phyloP scores from a whole-genome alignment of 2,113 vertebrate species.

The Synodontis membranacea region DNA sequence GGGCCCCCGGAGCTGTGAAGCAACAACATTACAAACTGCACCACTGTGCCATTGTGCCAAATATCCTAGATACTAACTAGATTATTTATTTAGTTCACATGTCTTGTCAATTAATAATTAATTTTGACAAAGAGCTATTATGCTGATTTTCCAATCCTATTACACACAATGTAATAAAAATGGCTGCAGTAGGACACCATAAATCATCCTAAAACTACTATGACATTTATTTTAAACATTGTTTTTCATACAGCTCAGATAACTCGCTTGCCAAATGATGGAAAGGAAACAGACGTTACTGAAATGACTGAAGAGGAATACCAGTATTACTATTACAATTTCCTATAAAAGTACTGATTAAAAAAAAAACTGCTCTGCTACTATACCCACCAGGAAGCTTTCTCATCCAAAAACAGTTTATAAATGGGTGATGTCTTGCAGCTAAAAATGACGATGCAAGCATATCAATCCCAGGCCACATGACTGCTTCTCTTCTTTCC shows the following conservation, averaged over 20 bases:
- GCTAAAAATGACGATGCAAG: constrained; percentile 35
- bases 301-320: background rate
- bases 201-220: background rate
- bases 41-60: background rate
- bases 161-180: background rate
- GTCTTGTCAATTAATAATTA: background rate
- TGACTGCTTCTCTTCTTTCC: constrained; percentile 52
- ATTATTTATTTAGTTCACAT: background rate
- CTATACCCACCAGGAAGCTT: background rate
- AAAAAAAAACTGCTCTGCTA: background rate
- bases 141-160: background rate
- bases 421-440: constrained; percentile 1
- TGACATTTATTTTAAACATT: background rate
- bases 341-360: background rate
- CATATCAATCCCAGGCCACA: constrained; percentile 65
- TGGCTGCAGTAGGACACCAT: background rate
- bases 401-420: background rate
- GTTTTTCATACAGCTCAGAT: background rate
- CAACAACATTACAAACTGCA: background rate
- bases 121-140: background rate
- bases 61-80: background rate
- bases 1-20: background rate
- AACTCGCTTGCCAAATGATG: background rate
- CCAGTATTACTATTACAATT: background rate
- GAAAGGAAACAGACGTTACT: background rate